These are phyloP conservation scores for Gavia stellata DNA, from an alignment of 2,113 vertebrate genomes.

Conservation along the genomic window DNA sequence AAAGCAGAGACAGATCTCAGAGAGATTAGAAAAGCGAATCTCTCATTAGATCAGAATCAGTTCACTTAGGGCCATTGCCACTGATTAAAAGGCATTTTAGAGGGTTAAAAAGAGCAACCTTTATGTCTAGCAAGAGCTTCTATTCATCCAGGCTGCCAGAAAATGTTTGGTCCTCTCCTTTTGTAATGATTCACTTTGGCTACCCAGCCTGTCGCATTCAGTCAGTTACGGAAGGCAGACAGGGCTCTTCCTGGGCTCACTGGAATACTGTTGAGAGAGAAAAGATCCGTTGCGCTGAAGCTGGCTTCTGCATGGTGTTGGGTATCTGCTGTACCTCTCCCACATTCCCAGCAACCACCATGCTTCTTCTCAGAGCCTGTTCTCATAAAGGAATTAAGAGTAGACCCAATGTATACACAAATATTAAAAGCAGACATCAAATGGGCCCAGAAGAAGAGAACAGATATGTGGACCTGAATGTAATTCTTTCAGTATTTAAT, in stretches of 20 bases:
- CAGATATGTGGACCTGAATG: not conserved
- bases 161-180: not conserved
- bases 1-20: not conserved
- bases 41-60: not conserved
- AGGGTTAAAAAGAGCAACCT: not conserved
- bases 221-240: not conserved
- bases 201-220: not conserved
- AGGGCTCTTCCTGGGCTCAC: not conserved
- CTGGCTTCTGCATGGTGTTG: not conserved
- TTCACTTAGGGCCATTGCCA: not conserved
- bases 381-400: not conserved
- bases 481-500: not conserved
- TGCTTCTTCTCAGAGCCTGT: not conserved
- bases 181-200: not conserved
- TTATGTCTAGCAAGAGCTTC: not conserved
- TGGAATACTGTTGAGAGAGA: not conserved
- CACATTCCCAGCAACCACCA: not conserved
- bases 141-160: not conserved
- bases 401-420: not conserved
- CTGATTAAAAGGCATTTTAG: not conserved
- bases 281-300: not conserved
- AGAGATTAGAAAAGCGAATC: conserved; percentile 3
- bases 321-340: not conserved
- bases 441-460: not conserved
- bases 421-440: not conserved